phyloP scores from a whole-genome alignment of 2,888 invertebrate genomes.

The Drosophila parthenogenetica region DNA sequence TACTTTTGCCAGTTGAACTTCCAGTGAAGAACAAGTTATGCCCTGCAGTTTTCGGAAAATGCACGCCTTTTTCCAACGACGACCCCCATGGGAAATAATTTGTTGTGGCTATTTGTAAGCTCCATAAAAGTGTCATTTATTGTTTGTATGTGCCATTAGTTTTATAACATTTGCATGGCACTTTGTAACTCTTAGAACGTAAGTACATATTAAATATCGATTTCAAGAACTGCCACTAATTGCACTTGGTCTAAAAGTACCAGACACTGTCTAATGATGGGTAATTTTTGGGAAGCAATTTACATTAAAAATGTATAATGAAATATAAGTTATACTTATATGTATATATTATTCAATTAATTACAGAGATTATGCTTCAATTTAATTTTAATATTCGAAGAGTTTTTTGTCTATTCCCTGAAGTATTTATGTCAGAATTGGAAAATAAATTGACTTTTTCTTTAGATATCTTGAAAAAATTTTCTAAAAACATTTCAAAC shows the following conservation, averaged over 20 bases:
- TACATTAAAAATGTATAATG: no score
- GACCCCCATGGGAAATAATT: conserved; percentile 45
- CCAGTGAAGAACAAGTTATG: conserved; percentile 48
- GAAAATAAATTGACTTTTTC: no score
- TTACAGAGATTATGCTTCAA: no score
- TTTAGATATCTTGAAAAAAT: no score
- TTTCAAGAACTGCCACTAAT: neutral
- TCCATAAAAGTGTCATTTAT: conserved; percentile 48
- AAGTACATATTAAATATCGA: conserved; percentile 9
- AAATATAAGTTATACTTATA: no score
- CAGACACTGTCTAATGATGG: neutral
- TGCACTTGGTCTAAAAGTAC: neutral
- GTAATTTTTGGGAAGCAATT: neutral
- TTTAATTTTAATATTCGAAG: no score
- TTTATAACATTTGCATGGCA: conserved; percentile 43
- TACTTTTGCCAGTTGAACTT: conserved; percentile 47
- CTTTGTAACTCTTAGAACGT: neutral
- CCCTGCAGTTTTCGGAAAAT: conserved; percentile 46
- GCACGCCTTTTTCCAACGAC: neutral
- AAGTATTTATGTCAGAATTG: no score
- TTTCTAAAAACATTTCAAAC: no score
- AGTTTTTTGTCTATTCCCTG: no score
- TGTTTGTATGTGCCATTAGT: conserved; percentile 42
- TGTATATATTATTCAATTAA: no score
- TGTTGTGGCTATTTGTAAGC: conserved; percentile 56